Base-by-base conservation (phyloP, 2,888 invertebrate species). In the Rhodophaea formosa region DNA sequence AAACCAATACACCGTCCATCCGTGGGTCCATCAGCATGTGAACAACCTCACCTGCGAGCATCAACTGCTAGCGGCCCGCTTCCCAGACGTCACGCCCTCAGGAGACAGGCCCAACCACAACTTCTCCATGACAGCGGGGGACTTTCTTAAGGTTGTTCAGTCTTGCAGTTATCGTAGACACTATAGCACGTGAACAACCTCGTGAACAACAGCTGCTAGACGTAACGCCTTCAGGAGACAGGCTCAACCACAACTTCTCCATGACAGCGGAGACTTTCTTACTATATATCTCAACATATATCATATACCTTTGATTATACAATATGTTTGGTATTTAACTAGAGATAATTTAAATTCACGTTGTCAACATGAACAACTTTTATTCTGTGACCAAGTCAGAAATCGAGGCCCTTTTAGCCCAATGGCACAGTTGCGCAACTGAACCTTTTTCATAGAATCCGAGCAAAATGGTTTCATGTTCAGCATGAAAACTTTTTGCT, bases 201-300 rank as follows among this genome's bases (percentile, higher is more conserved):
- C 67, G 95, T 42, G 94, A 94, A 56, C 96, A 98, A 83, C 98
- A 98, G 86, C 93, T 95, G 43, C 90, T 93, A 43, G 99, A 99
- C 80, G 94, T 97, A 1, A 94, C 95, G 70, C 97, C 97, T 0
- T 92, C 93, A 2, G 90, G 93, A 52, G 92, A 93, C 58, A 79
- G 84, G 1, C 86, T 89, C 1, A 89, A 92, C 47, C 88, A 90
- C 0, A 91, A 94, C 76, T 97, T 99, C 86, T 97, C 97, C 3
- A 99, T 99, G 96, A 96, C 97, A 0, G 99, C 99, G 99, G 99
- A 0, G 99, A 99, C 82, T 99, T 99, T 78, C 90, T 98, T 14
- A 97, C n/a, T n/a, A n/a, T n/a, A n/a, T n/a, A n/a, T n/a, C n/a
- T n/a, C n/a, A n/a, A n/a, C n/a, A n/a, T n/a, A n/a, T n/a, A n/a